phyloP scores from a whole-genome alignment of 2,888 invertebrate genomes.

The Pseudoips prasinana region DNA sequence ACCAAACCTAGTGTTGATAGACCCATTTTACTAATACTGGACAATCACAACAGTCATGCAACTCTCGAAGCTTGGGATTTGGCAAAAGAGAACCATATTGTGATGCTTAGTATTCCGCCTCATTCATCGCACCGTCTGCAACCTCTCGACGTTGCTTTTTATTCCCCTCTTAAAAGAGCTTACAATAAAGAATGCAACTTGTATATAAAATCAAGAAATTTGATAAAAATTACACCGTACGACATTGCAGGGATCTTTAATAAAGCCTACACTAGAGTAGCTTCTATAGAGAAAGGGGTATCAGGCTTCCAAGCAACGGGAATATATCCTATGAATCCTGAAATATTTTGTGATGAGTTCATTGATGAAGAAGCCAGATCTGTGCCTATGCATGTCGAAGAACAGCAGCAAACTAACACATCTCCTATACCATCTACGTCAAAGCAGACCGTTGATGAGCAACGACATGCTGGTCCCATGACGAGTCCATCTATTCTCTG shows the following conservation, averaged over 20 bases:
- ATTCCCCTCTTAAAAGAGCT: slow-evolving; percentile 33
- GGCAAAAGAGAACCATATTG: slow-evolving; percentile 27
- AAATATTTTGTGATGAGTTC: slow-evolving; percentile 8
- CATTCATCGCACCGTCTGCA: too few species aligned
- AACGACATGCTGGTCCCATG: too few species aligned
- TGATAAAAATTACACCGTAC: too few species aligned
- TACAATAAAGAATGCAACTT: slow-evolving; percentile 35
- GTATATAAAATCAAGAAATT: slow-evolving; percentile 6
- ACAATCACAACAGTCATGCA: too few species aligned
- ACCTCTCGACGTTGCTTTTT: too few species aligned
- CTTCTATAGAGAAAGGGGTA: too few species aligned
- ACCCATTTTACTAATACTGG: slow-evolving; percentile 28
- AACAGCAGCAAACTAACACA: neutral
- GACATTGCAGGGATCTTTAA: slow-evolving; percentile 11
- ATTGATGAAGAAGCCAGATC: slow-evolving; percentile 1
- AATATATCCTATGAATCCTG: slow-evolving; percentile 28
- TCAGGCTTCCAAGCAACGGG: slow-evolving; percentile 17
- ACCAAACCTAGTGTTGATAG: slow-evolving; percentile 41
- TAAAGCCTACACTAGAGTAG: slow-evolving; percentile 15
- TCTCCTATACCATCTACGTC: neutral
- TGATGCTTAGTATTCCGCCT: slow-evolving; percentile 32
- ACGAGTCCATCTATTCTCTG: too few species aligned
- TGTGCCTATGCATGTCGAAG: slow-evolving; percentile 3
- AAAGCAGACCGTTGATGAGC: too few species aligned
- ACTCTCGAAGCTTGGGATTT: slow-evolving; percentile 27